A percentile compares a stretch with the other conserved stretches of the same genome.
phyloP scores from a whole-genome alignment of 2,888 invertebrate species.

The Melipona beecheii region DNA sequence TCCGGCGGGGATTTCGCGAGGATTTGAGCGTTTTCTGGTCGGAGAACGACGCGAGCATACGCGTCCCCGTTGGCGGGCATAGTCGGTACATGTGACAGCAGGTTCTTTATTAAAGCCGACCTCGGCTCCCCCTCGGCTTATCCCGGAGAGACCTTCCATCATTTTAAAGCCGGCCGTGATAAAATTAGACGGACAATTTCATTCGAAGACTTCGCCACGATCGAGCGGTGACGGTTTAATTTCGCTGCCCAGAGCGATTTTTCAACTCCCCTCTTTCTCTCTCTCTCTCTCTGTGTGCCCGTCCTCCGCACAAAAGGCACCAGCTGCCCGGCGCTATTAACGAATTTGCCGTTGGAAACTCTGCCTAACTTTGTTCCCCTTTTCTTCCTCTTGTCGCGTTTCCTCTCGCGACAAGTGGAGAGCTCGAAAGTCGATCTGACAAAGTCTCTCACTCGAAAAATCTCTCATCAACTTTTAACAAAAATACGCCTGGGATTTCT shows the following conservation, averaged over 20 bases:
- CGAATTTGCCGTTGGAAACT: conserved; percentile 60
- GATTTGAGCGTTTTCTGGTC: conserved; percentile 60
- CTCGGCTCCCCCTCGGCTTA: conserved; percentile 62
- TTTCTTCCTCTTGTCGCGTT: background rate
- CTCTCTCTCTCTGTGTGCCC: background rate
- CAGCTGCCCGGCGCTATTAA: conserved; percentile 50
- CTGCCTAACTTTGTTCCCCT: conserved; percentile 56
- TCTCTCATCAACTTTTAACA: no score
- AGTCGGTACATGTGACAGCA: conserved; percentile 12
- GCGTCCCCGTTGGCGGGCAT: conserved; percentile 29
- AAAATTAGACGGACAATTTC: conserved; percentile 82
- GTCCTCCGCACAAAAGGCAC: conserved; percentile 46
- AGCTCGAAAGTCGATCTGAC: no score
- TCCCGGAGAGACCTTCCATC: conserved; percentile 81
- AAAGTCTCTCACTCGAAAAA: no score
- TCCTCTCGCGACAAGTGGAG: no score
- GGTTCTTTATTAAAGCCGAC: conserved; percentile 69
- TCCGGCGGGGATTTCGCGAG: conserved; percentile 46
- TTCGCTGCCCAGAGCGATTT: conserved; percentile 68
- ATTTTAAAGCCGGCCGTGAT: conserved; percentile 81
- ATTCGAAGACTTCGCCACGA: conserved; percentile 73
- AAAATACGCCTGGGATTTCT: no score
- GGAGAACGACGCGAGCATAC: conserved; percentile 38
- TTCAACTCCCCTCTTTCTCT: conserved; percentile 43
- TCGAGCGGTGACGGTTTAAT: conserved; percentile 76